Conservation (phyloP, 1,140 invertebrate species). For the Heliconius eleuchia region DNA sequence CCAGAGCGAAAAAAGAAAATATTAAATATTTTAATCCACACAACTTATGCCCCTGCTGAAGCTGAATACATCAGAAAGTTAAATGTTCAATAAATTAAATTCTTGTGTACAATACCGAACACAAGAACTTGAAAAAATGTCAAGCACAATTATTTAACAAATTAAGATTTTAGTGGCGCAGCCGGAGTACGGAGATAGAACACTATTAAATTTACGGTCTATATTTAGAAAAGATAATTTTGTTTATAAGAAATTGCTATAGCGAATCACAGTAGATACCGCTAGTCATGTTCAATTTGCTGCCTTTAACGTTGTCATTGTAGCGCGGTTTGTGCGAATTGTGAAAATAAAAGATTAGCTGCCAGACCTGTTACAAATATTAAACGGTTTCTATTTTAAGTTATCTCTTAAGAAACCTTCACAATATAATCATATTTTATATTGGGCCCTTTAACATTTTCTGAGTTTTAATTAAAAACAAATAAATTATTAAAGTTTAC, state of each 20-base stretch:
- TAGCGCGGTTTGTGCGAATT: neutral
- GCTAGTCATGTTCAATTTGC: constrained; percentile 17
- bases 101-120: too few species aligned
- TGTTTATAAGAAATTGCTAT: neutral
- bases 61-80: too few species aligned
- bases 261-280: neutral
- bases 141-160: neutral
- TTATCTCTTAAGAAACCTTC: neutral
- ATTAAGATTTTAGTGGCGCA: neutral
- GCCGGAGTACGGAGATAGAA: neutral
- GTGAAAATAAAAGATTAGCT: constrained; percentile 36
- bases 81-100: too few species aligned
- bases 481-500: too few species aligned
- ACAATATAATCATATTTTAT: too few species aligned
- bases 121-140: neutral
- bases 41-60: too few species aligned
- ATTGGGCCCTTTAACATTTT: too few species aligned
- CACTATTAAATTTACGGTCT: neutral
- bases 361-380: constrained; percentile 47
- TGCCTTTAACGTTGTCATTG: constrained; percentile 15
- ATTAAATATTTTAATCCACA: too few species aligned
- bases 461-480: too few species aligned
- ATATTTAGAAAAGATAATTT: neutral
- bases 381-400: constrained; percentile 37
- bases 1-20: too few species aligned